Evolutionary conservation across 1,140 invertebrate species (phyloP).

Genomic region (Charaxes varanes): DNA sequence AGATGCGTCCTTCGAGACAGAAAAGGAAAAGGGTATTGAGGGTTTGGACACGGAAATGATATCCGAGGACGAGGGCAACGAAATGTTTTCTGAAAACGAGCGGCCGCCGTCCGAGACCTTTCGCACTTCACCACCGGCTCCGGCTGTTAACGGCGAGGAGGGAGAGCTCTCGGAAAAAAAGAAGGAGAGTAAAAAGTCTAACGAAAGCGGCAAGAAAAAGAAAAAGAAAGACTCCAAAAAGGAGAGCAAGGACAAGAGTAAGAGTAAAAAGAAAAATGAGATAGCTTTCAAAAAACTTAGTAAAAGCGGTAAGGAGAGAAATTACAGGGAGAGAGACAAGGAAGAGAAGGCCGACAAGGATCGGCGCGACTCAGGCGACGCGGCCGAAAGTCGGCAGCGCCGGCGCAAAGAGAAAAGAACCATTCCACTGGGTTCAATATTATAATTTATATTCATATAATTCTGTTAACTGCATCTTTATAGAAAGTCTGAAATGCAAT

Average conservation of each 20-base stretch:
- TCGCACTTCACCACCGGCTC: slow-evolving; percentile 39
- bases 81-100: slow-evolving; percentile 75
- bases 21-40: slow-evolving; percentile 71
- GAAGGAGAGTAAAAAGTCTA: slow-evolving; percentile 51
- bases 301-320: slow-evolving; percentile 86
- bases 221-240: slow-evolving; percentile 63
- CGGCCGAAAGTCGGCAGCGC: slow-evolving; percentile 44
- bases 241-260: slow-evolving; percentile 52
- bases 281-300: slow-evolving; percentile 87
- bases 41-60: slow-evolving; percentile 83
- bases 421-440: no score
- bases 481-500: no score
- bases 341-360: slow-evolving; percentile 44
- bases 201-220: slow-evolving; percentile 47
- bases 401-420: slow-evolving; percentile 81
- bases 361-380: slow-evolving; percentile 42
- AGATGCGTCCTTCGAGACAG: slow-evolving; percentile 54
- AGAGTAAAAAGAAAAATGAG: slow-evolving; percentile 52
- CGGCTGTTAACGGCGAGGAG: slow-evolving; percentile 71
- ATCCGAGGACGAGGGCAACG: slow-evolving; percentile 79
- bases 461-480: no score
- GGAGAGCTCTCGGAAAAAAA: slow-evolving; percentile 76
- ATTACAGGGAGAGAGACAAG: slow-evolving; percentile 83
- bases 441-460: no score
- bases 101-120: slow-evolving; percentile 42